Evolutionary conservation across 2,888 invertebrate species (phyloP).

Genomic region (Thalpophila matura): DNA sequence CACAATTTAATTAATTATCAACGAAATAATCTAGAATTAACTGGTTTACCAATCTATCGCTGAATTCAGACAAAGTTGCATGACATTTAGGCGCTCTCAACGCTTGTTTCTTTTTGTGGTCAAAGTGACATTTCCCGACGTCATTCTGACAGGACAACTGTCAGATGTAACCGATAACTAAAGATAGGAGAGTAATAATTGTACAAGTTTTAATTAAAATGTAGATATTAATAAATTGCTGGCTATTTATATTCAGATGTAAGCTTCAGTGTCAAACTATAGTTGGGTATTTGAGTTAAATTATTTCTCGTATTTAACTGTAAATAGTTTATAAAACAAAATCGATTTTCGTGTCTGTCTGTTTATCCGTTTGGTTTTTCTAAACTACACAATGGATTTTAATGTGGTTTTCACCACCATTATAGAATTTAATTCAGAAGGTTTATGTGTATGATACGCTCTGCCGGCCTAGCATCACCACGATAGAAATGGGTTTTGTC

Average conservation of each 20-base stretch:
- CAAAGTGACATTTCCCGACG: conserved; percentile 37
- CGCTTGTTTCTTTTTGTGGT: conserved; percentile 23
- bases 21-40: conserved; percentile 42
- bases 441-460: too few species aligned
- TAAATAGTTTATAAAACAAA: too few species aligned
- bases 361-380: too few species aligned
- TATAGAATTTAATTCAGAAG: too few species aligned
- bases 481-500: too few species aligned
- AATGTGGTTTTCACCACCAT: too few species aligned
- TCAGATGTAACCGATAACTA: conserved; percentile 44
- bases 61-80: conserved; percentile 38
- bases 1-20: conserved; percentile 59
- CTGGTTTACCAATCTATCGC: conserved; percentile 41
- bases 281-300: neutral
- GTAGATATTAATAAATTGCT: conserved; percentile 11
- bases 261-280: neutral
- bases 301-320: neutral
- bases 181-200: conserved; percentile 27
- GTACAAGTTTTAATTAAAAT: conserved; percentile 28
- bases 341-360: too few species aligned
- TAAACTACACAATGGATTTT: too few species aligned
- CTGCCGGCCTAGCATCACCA: too few species aligned
- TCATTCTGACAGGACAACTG: conserved; percentile 37
- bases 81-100: conserved; percentile 46
- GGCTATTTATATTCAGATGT: conserved; percentile 8